Evolutionary conservation across 2,113 vertebrate species (phyloP), one percentile per base, ranked within the genome.

Genomic region (Limanda limanda): DNA sequence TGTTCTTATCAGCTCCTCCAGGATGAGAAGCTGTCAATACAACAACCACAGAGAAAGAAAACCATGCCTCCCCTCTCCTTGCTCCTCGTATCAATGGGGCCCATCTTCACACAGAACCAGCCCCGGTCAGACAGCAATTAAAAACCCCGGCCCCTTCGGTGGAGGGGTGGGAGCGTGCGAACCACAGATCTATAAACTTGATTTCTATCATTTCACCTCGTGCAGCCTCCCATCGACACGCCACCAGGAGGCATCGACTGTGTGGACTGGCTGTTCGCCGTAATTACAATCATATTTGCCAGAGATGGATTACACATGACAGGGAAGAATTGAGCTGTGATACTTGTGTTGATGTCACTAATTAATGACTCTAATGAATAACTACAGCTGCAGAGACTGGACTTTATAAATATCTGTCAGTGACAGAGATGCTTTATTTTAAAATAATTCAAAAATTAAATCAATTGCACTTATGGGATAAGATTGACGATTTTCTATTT

Each of bases 101-200:
- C 70, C 69, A 90, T 91, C 90, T 91, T 86, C 86, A 82, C 86
- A 79, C 85, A 71, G 79, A 71, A 83, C 71, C 71, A 75, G 6
- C 74, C 57, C 79, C 72, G 89, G 87, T 83, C 86, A 86, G 86
- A 79, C 74, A 70, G 89, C 90, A 94, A 93, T 92, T 91, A 92
- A 93, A 92, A 4, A 7, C 20, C 81, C 91, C 70, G 12, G 23
- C 66, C 74, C 83, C 73, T 66, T 68, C 21, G 17, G 73, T 55
- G 77, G 77, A 88, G 66, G 64, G 77, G 59, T 57, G 78, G 79
- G 71, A 25, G 42, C 27, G n/a, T 59, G 67, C 20, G 67, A 74
- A 92, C 92, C 92, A 58, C 94, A 85, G 82, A 94, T 94, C 92
- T 85, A 94, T 94, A 94, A 82, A 83, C 80, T 90, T 85, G 91